Percentiles rank a stretch among this genome's conserved stretches.
Evolutionary conservation across 2,113 vertebrate species (phyloP).

Genomic region (Erpornis zantholeuca): DNA sequence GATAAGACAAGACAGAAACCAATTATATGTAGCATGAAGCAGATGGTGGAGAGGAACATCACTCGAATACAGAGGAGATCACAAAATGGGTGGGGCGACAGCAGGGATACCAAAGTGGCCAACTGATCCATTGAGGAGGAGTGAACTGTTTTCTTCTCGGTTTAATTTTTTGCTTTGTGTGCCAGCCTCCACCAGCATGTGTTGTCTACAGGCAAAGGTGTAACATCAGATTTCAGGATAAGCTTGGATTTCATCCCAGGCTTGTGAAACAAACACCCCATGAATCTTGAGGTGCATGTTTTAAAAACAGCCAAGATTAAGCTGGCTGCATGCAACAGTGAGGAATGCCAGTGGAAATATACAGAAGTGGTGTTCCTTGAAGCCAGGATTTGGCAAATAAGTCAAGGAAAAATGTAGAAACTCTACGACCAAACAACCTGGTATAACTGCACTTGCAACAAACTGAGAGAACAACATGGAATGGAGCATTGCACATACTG

Average conservation of each 20-base stretch:
- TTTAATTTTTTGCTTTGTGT: neutral
- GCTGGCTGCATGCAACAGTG: fast-evolving
- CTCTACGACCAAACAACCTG: neutral
- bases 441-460: neutral
- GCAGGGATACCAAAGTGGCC: neutral
- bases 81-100: fast-evolving
- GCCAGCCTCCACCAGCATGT: neutral
- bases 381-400: neutral
- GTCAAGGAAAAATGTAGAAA: neutral
- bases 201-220: neutral
- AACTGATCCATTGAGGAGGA: neutral
- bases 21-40: neutral
- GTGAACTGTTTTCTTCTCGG: neutral
- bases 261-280: neutral
- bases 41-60: neutral
- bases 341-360: neutral
- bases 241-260: neutral
- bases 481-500: fast-evolving
- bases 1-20: neutral
- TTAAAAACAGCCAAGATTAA: neutral
- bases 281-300: neutral
- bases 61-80: neutral
- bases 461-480: neutral
- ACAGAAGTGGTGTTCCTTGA: neutral
- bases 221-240: neutral